Percentiles rank a stretch among this genome's conserved stretches.
Conservation (phyloP, 2,888 invertebrate genomes). For the Calameuta pallipes region DNA sequence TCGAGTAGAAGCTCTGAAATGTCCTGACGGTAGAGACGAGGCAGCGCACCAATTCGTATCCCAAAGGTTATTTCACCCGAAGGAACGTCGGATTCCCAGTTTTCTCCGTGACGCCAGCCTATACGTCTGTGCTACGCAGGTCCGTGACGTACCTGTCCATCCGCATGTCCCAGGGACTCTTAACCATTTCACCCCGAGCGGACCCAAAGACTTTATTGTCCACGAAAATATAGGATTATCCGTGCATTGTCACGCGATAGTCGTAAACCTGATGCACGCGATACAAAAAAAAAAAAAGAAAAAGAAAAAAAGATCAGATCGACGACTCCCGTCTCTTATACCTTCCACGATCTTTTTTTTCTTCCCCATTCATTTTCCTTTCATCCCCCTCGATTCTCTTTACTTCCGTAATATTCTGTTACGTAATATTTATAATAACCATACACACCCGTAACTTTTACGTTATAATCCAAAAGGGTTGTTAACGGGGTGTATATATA, state of each 20-base stretch:
- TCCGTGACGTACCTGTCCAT: not conserved
- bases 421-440: not conserved
- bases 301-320: not conserved
- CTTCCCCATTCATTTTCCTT: not conserved
- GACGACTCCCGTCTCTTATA: not conserved
- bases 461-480: not conserved
- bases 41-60: not conserved
- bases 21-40: not conserved
- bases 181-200: not conserved
- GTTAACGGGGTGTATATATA: not conserved
- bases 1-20: not conserved
- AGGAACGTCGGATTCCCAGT: not conserved
- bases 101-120: not conserved
- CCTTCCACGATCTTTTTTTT: not conserved
- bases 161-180: not conserved
- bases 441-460: not conserved
- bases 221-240: conserved; percentile 42
- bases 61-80: not conserved
- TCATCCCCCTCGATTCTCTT: not conserved
- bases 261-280: not conserved
- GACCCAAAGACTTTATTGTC: not conserved
- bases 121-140: no score
- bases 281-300: not conserved
- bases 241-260: conserved; percentile 38
- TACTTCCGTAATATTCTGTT: not conserved